A percentile compares a stretch with the other conserved stretches of the same genome.
phyloP scores from a whole-genome alignment of 1,140 invertebrate species.

The Drosophila azteca region DNA sequence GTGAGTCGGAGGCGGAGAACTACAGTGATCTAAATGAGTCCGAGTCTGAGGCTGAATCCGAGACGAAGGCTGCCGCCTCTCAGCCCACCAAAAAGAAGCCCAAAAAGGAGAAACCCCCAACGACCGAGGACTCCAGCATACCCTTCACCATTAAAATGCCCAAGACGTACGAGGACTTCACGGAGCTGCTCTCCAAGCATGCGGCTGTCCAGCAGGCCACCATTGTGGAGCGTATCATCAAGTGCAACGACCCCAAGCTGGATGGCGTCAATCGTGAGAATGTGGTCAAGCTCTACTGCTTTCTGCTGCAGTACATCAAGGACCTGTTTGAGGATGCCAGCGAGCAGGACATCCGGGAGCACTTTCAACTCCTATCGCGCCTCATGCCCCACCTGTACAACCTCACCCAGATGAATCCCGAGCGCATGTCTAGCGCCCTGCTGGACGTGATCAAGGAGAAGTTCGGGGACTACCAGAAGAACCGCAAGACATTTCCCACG shows the following conservation, averaged over 20 bases:
- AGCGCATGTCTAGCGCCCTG: constrained; percentile 87
- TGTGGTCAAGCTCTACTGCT: constrained; percentile 89
- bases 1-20: constrained; percentile 81
- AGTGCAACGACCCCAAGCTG: constrained; percentile 92
- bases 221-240: constrained; percentile 92
- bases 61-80: constrained; percentile 27
- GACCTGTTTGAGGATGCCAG: constrained; percentile 85
- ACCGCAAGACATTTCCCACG: constrained; percentile 87
- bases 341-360: constrained; percentile 84
- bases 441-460: constrained; percentile 90
- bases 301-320: constrained; percentile 90
- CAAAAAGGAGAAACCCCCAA: constrained; percentile 62
- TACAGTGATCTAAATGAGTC: constrained; percentile 84
- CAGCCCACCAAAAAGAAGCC: constrained; percentile 45
- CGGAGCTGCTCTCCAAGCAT: constrained; percentile 87
- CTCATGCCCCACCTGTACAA: constrained; percentile 90
- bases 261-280: constrained; percentile 90
- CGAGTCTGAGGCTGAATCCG: constrained; percentile 74
- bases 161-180: constrained; percentile 87
- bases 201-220: constrained; percentile 88
- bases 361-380: constrained; percentile 87
- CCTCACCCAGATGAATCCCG: constrained; percentile 88
- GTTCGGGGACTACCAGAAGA: constrained; percentile 87
- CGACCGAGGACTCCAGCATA: constrained; percentile 85
- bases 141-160: constrained; percentile 89